These are phyloP conservation scores for Palythoa caribaeorum DNA, from an alignment of 92 coral and sea anemone genomes.

Conservation along the genomic window DNA sequence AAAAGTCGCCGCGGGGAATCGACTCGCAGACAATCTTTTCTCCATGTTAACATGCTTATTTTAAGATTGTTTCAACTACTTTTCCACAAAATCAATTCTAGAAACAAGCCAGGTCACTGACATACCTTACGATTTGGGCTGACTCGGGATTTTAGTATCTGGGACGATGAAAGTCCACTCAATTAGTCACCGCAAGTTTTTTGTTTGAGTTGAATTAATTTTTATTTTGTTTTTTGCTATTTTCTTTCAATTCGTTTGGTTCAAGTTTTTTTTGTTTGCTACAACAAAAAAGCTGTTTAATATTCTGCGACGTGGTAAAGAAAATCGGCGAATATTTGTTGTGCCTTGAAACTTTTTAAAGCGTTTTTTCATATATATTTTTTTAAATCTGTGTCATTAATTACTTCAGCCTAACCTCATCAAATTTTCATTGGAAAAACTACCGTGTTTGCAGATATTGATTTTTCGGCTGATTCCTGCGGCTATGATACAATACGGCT, in stretches of 20 bases:
- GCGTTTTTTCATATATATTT: neutral
- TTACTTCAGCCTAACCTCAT: conserved; percentile 26
- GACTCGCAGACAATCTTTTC: too few species aligned
- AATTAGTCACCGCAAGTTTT: neutral
- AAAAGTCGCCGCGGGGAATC: too few species aligned
- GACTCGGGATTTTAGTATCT: neutral
- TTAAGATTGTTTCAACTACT: too few species aligned
- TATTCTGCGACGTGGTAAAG: neutral
- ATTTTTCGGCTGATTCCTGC: neutral
- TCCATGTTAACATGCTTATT: too few species aligned
- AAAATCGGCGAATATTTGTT: neutral
- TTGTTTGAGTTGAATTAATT: neutral
- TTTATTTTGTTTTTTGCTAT: neutral
- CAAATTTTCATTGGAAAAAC: conserved; percentile 27
- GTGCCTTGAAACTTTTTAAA: neutral
- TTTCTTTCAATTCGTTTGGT: neutral
- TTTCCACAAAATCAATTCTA: neutral
- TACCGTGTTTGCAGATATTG: conserved; percentile 14
- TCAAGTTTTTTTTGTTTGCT: neutral
- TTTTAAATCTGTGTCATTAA: neutral
- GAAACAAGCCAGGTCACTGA: neutral
- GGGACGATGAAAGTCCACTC: neutral
- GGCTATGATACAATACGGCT: conserved; percentile 13
- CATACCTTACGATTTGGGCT: too few species aligned
- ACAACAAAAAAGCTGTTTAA: neutral